phyloP scores from a whole-genome alignment of 2,113 vertebrate genomes.

The Caracal caracal region DNA sequence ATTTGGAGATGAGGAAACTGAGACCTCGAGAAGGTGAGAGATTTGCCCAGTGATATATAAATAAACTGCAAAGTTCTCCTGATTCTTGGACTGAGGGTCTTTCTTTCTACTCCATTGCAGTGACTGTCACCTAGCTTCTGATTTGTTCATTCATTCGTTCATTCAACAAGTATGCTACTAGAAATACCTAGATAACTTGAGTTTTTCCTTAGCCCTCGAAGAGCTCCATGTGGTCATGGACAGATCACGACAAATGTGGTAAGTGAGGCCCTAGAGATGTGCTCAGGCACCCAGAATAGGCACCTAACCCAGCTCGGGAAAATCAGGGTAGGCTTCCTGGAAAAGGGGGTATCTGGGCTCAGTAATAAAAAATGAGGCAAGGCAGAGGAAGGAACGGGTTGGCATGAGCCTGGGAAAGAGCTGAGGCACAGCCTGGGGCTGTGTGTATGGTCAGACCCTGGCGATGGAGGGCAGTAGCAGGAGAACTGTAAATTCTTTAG shows the following conservation, averaged over 20 bases:
- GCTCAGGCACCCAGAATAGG: not conserved
- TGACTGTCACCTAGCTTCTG: not conserved
- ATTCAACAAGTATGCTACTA: not conserved
- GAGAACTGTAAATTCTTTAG: not conserved
- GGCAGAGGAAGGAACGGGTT: not conserved
- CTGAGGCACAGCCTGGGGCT: not conserved
- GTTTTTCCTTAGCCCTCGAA: not conserved
- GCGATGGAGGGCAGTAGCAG: not conserved
- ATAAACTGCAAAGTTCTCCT: not conserved
- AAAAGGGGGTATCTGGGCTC: not conserved
- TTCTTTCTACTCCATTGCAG: not conserved
- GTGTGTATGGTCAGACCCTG: rapidly evolving
- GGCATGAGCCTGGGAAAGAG: not conserved
- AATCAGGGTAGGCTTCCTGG: slow-evolving; percentile 27
- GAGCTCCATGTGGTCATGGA: not conserved
- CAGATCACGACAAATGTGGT: too few species aligned
- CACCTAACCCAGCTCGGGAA: not conserved
- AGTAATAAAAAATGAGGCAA: not conserved
- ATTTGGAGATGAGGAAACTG: not conserved
- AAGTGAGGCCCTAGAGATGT: not conserved
- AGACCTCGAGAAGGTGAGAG: not conserved
- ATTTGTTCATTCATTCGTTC: not conserved
- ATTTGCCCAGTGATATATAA: not conserved
- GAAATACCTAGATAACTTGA: not conserved
- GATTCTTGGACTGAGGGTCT: not conserved